phyloP scores from a whole-genome alignment of 2,888 invertebrate genomes.

The Camponotus fellah region DNA sequence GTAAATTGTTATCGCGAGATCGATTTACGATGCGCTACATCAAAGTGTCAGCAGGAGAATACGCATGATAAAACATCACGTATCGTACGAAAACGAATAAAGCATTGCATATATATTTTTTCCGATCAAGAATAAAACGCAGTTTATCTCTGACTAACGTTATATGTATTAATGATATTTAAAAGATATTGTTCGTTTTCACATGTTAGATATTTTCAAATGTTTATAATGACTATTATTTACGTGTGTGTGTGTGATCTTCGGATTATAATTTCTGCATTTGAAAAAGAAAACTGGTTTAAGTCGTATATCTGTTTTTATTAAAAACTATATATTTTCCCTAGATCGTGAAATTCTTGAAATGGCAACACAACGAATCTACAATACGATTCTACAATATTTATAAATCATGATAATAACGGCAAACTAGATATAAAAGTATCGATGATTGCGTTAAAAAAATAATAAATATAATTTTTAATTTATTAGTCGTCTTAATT shows the following conservation, averaged over 20 bases:
- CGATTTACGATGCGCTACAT: not conserved
- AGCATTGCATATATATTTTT: not conserved
- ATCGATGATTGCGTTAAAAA: conserved; percentile 28
- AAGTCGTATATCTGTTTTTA: not conserved
- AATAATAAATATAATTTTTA: not conserved
- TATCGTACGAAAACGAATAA: too few relatives aligned
- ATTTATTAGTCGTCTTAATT: not conserved
- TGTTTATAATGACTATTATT: not conserved
- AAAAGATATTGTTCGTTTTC: not conserved
- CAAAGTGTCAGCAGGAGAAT: not conserved
- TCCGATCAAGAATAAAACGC: not conserved
- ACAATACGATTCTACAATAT: not conserved
- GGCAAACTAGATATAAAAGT: conserved; percentile 44
- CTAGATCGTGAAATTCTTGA: not conserved
- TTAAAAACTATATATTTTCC: not conserved
- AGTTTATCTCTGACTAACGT: not conserved
- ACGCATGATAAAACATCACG: too few relatives aligned
- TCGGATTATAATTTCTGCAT: not conserved
- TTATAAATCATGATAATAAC: conserved; percentile 10
- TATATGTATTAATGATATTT: conserved; percentile 1
- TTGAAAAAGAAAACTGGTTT: not conserved
- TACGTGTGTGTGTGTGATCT: not conserved
- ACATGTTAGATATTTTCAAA: not conserved
- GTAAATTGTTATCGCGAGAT: not conserved
- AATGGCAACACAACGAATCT: not conserved